A percentile compares a stretch with the other conserved stretches of the same genome.
These are phyloP conservation scores for Felis catus DNA, from an alignment of 2,113 vertebrate species.

Conservation along the genomic window DNA sequence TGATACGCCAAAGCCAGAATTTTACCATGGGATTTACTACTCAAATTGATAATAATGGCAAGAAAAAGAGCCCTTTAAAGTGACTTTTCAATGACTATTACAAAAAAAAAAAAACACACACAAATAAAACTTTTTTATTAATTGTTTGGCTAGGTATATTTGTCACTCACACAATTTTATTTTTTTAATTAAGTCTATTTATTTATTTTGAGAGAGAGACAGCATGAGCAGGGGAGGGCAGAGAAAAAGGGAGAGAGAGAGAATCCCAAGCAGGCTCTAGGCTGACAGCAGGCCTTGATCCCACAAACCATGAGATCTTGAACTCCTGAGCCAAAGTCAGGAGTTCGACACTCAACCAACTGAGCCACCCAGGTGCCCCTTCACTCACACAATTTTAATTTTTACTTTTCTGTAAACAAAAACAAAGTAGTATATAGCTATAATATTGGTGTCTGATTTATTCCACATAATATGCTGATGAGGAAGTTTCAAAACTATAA, in stretches of 20 bases:
- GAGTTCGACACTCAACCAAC: no score
- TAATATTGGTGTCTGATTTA: not conserved
- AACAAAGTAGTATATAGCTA: not conserved
- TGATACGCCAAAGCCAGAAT: not conserved
- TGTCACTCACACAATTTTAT: not conserved
- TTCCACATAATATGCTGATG: not conserved
- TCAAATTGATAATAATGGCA: not conserved
- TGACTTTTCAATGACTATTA: not conserved
- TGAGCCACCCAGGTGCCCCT: not conserved
- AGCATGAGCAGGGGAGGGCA: no score
- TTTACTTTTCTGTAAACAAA: slow-evolving; percentile 50
- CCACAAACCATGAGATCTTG: no score
- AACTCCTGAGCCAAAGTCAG: no score
- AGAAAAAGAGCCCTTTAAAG: not conserved
- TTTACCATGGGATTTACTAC: not conserved
- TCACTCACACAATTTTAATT: not conserved
- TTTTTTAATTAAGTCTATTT: not conserved
- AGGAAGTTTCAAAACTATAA: slow-evolving; percentile 22
- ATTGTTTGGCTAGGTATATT: not conserved
- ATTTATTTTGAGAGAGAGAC: no score
- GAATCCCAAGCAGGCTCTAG: no score
- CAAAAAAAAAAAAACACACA: not conserved
- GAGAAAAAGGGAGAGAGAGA: no score
- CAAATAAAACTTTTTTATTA: slow-evolving; percentile 31
- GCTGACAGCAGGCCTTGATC: no score